Evolutionary conservation across 2,888 invertebrate species (phyloP), one percentile per base, ranked within the genome.

Genomic region (Drosophila putrida): DNA sequence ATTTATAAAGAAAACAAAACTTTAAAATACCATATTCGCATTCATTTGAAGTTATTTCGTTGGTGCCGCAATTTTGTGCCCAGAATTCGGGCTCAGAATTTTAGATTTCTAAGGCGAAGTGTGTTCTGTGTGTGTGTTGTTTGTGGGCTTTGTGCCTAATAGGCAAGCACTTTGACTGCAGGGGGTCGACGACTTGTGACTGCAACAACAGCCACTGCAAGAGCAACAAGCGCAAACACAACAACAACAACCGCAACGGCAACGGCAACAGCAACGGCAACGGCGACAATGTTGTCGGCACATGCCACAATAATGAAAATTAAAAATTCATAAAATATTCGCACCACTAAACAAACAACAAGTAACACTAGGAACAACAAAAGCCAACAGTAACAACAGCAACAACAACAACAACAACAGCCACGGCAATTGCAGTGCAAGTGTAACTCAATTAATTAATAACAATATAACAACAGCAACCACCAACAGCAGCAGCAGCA

Each of bases 281-380:
- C 39, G 27, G 46, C 54, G 44, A 65, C 73, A 57, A 68, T 62
- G 65, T 66, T 87, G 75, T 68, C 75, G 84, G 75, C 82, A 83
- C 84, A 83, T 83, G 89, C 81, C 84, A 78, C 81, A 65, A 61
- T 83, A 83, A 87, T 83, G 83, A 83, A 83, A 83, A 83, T 83
- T 89, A 89, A 83, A 83, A 89, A 83, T 83, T 83, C 89, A 83
- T 83, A 89, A 83, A 89, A 83, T 83, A 89, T 89, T 83, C 83
- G 89, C 83, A 83, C 87, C 89, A 83, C 89, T 78, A 83, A 87
- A 78, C 83, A 83, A 80, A 80, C 76, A 73, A 65, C 87, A 77
- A 65, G 46, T 38, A 58, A 41, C 51, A 43, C 31, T 33, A 15
- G 5, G 15, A 33, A 11, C 47, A 49, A 13, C 49, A 49, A 20